These are phyloP conservation scores for Rhopalosiphum nymphaeae DNA, from an alignment of 2,888 invertebrate species.

Conservation along the genomic window DNA sequence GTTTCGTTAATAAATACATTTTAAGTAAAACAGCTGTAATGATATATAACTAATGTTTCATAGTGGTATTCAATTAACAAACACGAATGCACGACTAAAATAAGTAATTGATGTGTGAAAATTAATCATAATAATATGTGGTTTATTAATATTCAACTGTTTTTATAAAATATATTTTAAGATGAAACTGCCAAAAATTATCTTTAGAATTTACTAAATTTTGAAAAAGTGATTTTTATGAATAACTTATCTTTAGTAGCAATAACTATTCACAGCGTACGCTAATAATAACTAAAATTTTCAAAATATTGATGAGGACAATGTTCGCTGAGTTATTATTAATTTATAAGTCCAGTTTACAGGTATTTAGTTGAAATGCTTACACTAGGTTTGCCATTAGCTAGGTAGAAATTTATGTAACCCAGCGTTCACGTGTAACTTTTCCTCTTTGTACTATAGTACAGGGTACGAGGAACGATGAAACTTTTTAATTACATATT, in stretches of 20 bases:
- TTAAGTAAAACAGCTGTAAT: too few relatives aligned
- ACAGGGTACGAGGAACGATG: neutral
- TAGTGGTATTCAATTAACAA: too few relatives aligned
- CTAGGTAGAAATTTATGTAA: neutral
- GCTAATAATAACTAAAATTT: neutral
- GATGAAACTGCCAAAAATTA: neutral
- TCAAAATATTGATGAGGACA: neutral
- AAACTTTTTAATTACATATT: constrained; percentile 38
- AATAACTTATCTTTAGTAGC: neutral
- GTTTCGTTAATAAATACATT: neutral
- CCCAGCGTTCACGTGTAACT: neutral
- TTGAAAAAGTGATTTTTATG: neutral
- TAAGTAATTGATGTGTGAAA: neutral
- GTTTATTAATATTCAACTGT: neutral
- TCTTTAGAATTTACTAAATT: neutral
- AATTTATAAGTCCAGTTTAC: neutral
- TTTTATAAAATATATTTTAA: neutral
- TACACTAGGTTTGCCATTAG: neutral
- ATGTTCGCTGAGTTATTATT: neutral
- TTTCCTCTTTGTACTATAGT: neutral
- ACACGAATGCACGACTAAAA: neutral
- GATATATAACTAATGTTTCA: too few relatives aligned
- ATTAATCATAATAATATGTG: neutral
- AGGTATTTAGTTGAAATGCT: neutral
- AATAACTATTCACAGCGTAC: neutral